Evolutionary conservation across 2,888 invertebrate species (phyloP), one percentile per base, ranked within the genome.

Genomic region (Hecatera dysodea): DNA sequence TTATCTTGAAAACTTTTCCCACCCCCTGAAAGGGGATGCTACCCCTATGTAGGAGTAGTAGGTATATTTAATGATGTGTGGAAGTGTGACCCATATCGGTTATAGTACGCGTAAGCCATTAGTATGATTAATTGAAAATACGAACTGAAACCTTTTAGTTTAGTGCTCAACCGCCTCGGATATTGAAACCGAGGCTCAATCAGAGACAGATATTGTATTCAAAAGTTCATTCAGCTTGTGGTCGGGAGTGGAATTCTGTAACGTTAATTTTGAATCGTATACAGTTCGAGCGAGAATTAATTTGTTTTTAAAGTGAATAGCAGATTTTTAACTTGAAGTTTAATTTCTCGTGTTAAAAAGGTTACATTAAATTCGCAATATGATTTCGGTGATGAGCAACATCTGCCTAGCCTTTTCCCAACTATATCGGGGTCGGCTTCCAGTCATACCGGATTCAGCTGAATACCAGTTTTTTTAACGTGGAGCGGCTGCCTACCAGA

Each of bases 91-190:
- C 78, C 36, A 81, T 69, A 81, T 76, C 24, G 53, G 48, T 42
- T 50, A 52, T 29, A 48, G 57, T 60, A 55, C 27, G 19, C 33
- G 57, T 17, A 48, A 29, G 36, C 81, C 36, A 78, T 78, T 78
- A 78, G 61, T 53, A 57, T 81, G 64, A 78, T 78, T 76, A 81
- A 78, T 82, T 69, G 80, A 69, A 68, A 78, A 78, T 39, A 48
- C 36, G 29, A 29, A 29, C 36, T 56, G 52, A 42, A 67, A 52
- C 61, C 62, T 76, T 76, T 65, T 46, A 52, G 65, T 50, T 56
- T 39, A 19, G 75, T 64, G 75, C 39, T 27, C 56, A 48, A 52
- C 44, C 56, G 39, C 50, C 39, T 2, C 17, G 46, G 22, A 22
- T 52, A 64, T 64, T 79, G 60, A 64, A 48, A 22, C 36, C 17